Percentiles rank a stretch among this genome's conserved stretches.
Evolutionary conservation across 2,113 vertebrate species (phyloP).

Genomic region (Rhadina sibilatrix): DNA sequence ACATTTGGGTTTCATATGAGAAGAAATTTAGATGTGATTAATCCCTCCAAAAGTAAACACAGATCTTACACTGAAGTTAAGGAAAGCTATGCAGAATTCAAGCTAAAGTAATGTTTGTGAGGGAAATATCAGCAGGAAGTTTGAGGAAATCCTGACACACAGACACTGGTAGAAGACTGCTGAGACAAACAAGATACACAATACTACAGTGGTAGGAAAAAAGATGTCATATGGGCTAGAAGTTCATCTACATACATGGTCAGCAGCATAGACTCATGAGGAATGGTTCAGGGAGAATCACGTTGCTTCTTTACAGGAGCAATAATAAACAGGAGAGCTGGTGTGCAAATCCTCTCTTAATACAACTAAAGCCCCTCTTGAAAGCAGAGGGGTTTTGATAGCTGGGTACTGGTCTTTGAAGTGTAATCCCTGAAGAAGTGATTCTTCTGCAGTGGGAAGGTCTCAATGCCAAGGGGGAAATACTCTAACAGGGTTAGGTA

Average conservation of each 20-base stretch:
- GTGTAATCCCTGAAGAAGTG: not conserved
- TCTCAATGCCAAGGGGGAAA: not conserved
- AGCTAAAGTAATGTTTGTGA: not conserved
- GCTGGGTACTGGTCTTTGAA: not conserved
- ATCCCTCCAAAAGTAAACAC: not conserved
- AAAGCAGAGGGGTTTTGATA: not conserved
- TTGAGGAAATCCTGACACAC: not conserved
- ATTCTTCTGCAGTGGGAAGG: not conserved
- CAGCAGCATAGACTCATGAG: not conserved
- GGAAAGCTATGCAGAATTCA: not conserved
- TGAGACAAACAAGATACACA: not conserved
- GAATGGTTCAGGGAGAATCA: not conserved
- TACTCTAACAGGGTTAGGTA: not conserved
- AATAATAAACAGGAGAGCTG: not conserved
- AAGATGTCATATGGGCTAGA: not conserved
- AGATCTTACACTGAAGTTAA: not conserved
- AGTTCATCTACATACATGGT: not conserved
- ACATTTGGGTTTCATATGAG: not conserved
- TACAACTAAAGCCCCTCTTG: not conserved
- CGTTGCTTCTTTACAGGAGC: not conserved
- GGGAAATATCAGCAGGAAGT: not conserved
- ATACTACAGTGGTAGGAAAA: not conserved
- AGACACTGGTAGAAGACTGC: not conserved
- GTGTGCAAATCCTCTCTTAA: not conserved
- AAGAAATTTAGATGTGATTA: not conserved